Conservation (phyloP, 1,140 invertebrate species). For the Stratiolaelaps scimitus region DNA sequence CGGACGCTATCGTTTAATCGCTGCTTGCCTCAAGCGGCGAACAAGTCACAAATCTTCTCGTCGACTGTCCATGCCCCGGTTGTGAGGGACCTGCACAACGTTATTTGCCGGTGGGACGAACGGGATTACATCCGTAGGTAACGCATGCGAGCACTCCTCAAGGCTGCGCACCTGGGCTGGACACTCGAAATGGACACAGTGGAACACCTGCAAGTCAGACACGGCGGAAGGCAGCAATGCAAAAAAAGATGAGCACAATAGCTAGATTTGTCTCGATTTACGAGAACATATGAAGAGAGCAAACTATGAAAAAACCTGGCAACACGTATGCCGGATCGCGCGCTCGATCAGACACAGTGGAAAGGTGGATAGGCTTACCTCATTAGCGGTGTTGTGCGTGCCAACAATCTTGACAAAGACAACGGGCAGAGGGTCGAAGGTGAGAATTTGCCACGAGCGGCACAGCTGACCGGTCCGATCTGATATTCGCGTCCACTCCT, state of each 20-base stretch:
- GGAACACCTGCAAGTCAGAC: slow-evolving; percentile 60
- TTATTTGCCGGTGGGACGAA: no score
- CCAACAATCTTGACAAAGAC: slow-evolving; percentile 89
- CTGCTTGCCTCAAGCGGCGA: no score
- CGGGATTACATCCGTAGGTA: no score
- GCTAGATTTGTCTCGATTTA: slow-evolving; percentile 2
- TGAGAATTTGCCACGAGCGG: slow-evolving; percentile 79
- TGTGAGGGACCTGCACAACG: no score
- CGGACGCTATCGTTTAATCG: no score
- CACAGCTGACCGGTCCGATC: slow-evolving; percentile 58
- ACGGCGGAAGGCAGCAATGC: background rate
- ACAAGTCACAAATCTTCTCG: no score
- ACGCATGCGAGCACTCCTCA: background rate
- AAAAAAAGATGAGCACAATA: background rate
- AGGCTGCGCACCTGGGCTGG: slow-evolving; percentile 45
- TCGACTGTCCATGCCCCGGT: no score
- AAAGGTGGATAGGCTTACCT: slow-evolving; percentile 48
- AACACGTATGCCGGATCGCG: background rate
- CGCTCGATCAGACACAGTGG: background rate
- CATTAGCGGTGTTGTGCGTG: slow-evolving; percentile 90
- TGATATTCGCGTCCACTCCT: slow-evolving; percentile 70
- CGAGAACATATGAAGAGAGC: no score
- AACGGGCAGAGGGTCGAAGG: slow-evolving; percentile 65
- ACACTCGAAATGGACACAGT: slow-evolving; percentile 94
- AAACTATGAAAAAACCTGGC: background rate